A percentile compares a stretch with the other conserved stretches of the same genome.
phyloP scores from a whole-genome alignment of 2,113 vertebrate genomes.

The Pseudorhombus dupliciocellatus region DNA sequence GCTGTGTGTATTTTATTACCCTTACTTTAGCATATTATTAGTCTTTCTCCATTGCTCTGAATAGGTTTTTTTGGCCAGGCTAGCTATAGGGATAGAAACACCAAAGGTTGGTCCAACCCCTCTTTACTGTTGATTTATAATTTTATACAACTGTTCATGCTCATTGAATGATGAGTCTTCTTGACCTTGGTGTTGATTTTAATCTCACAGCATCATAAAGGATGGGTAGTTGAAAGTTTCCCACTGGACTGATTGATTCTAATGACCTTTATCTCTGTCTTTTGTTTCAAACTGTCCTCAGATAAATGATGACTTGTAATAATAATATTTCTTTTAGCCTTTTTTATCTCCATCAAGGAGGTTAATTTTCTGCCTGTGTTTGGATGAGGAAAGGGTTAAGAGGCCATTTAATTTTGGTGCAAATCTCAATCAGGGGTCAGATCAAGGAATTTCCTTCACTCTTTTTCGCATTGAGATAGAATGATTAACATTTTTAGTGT shows the following conservation, averaged over 20 bases:
- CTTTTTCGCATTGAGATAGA: background rate
- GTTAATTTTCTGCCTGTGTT: too few species aligned
- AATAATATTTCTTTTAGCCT: too few species aligned
- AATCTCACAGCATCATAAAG: background rate
- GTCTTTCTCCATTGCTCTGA: background rate
- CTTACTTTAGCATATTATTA: slow-evolving; percentile 6
- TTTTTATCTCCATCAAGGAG: too few species aligned
- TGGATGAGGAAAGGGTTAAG: too few species aligned
- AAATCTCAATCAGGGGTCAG: too few species aligned
- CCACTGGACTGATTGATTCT: too few species aligned
- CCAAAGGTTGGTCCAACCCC: too few species aligned
- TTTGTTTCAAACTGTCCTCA: background rate
- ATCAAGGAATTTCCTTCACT: too few species aligned
- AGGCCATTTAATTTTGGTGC: too few species aligned
- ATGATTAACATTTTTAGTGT: background rate
- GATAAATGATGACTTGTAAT: too few species aligned
- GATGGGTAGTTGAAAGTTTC: background rate
- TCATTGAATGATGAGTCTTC: background rate
- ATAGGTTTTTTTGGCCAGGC: background rate
- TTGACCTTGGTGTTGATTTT: too few species aligned
- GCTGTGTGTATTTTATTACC: slow-evolving; percentile 24
- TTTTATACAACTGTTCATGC: background rate
- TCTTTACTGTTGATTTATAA: background rate
- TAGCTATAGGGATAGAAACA: background rate
- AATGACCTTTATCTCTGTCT: background rate